phyloP scores from a whole-genome alignment of 1,140 invertebrate genomes.

The Scaptodrosophila lebanonensis region DNA sequence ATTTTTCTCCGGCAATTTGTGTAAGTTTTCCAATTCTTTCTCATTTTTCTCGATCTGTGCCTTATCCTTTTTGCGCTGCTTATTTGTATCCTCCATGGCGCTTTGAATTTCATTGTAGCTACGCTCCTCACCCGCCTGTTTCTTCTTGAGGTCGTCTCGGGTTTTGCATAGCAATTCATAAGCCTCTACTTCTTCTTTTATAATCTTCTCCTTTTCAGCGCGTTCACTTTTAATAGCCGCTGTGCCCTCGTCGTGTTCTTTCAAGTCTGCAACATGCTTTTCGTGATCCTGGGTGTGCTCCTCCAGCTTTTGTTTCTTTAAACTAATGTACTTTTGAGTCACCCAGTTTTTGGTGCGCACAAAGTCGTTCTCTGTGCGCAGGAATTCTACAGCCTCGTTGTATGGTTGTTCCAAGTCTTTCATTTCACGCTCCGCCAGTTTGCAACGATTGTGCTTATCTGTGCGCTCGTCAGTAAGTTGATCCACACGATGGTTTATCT shows the following conservation, averaged over 20 bases:
- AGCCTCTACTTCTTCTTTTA: slow-evolving; percentile 80
- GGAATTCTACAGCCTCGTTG: slow-evolving; percentile 89
- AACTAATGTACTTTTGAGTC: slow-evolving; percentile 83
- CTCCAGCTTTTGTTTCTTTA: slow-evolving; percentile 79
- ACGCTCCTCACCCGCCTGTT: slow-evolving; percentile 79
- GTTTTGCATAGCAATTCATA: slow-evolving; percentile 79
- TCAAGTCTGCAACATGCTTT: slow-evolving; percentile 78
- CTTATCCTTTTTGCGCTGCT: slow-evolving; percentile 83
- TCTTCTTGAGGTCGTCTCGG: slow-evolving; percentile 80
- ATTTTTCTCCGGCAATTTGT: slow-evolving; percentile 84
- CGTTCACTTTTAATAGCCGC: slow-evolving; percentile 79
- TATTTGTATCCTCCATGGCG: slow-evolving; percentile 81
- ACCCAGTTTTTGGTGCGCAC: slow-evolving; percentile 83
- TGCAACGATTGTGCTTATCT: slow-evolving; percentile 93
- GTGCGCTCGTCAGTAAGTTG: slow-evolving; percentile 86
- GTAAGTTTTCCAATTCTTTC: slow-evolving; percentile 81
- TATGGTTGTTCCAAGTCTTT: slow-evolving; percentile 90
- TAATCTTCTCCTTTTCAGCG: slow-evolving; percentile 79
- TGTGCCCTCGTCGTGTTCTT: slow-evolving; percentile 79
- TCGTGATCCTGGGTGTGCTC: slow-evolving; percentile 78
- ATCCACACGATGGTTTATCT: slow-evolving; percentile 87
- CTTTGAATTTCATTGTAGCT: slow-evolving; percentile 81
- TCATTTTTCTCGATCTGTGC: slow-evolving; percentile 81
- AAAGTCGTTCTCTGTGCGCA: slow-evolving; percentile 88
- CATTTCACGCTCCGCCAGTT: slow-evolving; percentile 94